Evolutionary conservation across 1,140 invertebrate genomes (phyloP), one percentile per base, ranked within the genome.

Genomic region (Cherax quadricarinatus): DNA sequence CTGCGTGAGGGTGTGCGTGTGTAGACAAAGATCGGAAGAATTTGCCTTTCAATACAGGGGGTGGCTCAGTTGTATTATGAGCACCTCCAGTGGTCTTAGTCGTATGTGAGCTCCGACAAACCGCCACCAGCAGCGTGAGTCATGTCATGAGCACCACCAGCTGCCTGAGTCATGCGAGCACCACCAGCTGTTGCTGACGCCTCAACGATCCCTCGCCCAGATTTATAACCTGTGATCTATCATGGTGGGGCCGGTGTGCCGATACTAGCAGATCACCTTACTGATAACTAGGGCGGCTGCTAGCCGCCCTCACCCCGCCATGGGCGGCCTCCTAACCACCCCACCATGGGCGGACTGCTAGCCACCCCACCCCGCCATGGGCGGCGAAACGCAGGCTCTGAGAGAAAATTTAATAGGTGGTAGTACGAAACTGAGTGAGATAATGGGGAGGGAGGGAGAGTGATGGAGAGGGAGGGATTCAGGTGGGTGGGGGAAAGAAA

Each of bases 191-290:
- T 53, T 81, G 53, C 75, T 53, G 86, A 88, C 86, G 81, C 75
- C 75, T 88, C 75, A 88, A 88, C 86, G 86, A 88, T 88, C 86
- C 53, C 86, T 88, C 57, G 53, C 86, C 66, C 86, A 81, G 86
- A 88, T 88, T 88, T 88, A 88, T 88, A 78, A 73, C 48, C 78
- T 21, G 57, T 75, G 4, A 81, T 88, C 78, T 88, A 88, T 88
- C 86, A 81, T 88, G 7, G 78, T 51, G 53, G 62, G 48, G 86
- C 21, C 51, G 51, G 86, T 24, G 75, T 73, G 53, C 51, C 30
- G 86, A 57, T 88, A 81, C 16, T 80, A n/a, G 14, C 57, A 48
- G 86, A 81, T 88, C 75, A 73, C 78, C n/a, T 80, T 79, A 79
- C 86, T n/a, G 57, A 88, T 75, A 88, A 62, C 88, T 24, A 51